phyloP scores from a whole-genome alignment of 2,888 invertebrate genomes.

The Arrhopalites spinosus region DNA sequence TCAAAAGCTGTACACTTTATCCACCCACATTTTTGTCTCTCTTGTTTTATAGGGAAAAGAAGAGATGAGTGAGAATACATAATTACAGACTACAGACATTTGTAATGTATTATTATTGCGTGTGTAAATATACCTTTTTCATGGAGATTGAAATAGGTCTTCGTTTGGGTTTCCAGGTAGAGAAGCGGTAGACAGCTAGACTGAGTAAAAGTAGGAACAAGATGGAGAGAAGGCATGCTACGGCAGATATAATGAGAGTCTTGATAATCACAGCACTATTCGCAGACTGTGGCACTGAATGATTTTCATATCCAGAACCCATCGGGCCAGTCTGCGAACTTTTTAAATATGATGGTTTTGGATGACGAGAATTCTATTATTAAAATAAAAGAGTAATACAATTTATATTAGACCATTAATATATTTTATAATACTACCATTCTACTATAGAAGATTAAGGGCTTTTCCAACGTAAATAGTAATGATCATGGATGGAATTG shows the following conservation, averaged over 20 bases:
- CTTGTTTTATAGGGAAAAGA: no score
- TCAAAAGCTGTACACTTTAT: no score
- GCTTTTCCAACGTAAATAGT: no score
- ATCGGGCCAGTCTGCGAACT: background rate
- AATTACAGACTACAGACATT: no score
- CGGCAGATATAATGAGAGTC: constrained; percentile 54
- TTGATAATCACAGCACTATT: constrained; percentile 52
- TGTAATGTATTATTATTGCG: background rate
- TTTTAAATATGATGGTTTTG: constrained; percentile 31
- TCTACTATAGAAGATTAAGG: no score
- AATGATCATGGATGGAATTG: no score
- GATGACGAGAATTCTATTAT: constrained; percentile 17
- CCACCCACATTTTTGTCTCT: no score
- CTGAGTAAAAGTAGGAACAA: constrained; percentile 50
- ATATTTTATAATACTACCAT: no score
- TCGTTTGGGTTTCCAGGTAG: constrained; percentile 26
- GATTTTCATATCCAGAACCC: constrained; percentile 9
- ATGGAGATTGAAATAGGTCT: constrained; percentile 14
- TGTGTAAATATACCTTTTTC: constrained; percentile 19
- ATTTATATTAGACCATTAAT: no score
- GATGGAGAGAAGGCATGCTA: constrained; percentile 53
- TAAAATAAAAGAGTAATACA: background rate
- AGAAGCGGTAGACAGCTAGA: constrained; percentile 46
- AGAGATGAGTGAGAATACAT: background rate
- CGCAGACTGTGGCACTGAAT: constrained; percentile 19